Conservation (phyloP, 2,888 invertebrate genomes). For the Machimus rusticus region DNA sequence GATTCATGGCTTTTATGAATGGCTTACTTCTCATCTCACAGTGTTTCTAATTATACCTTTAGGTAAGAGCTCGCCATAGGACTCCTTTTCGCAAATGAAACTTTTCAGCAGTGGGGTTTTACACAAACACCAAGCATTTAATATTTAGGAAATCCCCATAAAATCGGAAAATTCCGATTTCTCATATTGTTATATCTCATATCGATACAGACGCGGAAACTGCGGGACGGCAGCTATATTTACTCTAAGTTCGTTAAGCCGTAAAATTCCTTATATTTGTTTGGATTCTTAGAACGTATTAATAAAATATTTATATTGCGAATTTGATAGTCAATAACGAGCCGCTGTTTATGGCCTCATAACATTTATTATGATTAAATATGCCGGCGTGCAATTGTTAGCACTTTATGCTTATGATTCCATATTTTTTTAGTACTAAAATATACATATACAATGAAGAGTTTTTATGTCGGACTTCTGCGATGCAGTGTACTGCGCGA, state of each 20-base stretch:
- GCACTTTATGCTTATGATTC: neutral
- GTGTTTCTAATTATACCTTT: slow-evolving; percentile 62
- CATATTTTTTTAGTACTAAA: neutral
- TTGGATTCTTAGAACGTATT: neutral
- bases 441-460: neutral
- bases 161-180: neutral
- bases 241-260: neutral
- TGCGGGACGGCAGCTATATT: neutral
- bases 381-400: neutral
- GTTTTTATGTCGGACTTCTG: neutral
- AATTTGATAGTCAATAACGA: neutral
- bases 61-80: slow-evolving; percentile 54
- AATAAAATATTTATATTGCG: neutral
- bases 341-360: neutral
- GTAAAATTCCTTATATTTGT: neutral
- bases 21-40: slow-evolving; percentile 62
- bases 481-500: neutral
- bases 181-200: neutral
- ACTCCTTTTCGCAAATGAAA: neutral
- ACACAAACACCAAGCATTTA: neutral
- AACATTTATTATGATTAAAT: neutral
- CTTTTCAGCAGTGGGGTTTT: neutral
- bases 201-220: neutral
- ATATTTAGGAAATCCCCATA: neutral
- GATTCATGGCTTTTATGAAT: slow-evolving; percentile 60